These are phyloP conservation scores for Galleria mellonella DNA, from an alignment of 1,140 invertebrate species.

Conservation along the genomic window DNA sequence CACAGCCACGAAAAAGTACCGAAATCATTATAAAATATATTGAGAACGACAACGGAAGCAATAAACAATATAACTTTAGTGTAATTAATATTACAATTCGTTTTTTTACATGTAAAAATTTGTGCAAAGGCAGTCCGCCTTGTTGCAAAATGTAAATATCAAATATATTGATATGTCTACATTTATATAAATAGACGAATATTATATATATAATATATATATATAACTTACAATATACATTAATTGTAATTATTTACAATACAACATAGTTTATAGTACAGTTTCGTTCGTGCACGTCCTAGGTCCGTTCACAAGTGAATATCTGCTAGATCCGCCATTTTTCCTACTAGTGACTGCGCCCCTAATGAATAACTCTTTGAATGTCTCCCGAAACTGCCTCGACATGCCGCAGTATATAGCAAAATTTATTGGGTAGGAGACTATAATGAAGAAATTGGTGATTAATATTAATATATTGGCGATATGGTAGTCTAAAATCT, in stretches of 20 bases:
- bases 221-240: constrained; percentile 6
- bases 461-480: constrained; percentile 90
- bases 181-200: constrained; percentile 8
- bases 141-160: not conserved
- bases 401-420: constrained; percentile 98
- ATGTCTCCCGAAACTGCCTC: constrained; percentile 93
- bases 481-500: constrained; percentile 85
- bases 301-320: constrained; percentile 86
- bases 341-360: constrained; percentile 75
- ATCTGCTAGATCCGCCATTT: constrained; percentile 81
- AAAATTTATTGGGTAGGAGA: constrained; percentile 95
- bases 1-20: constrained; percentile 23
- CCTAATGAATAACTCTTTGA: constrained; percentile 89
- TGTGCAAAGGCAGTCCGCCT: not conserved
- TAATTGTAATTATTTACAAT: constrained; percentile 14
- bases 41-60: constrained; percentile 13
- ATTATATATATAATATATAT: constrained; percentile 6
- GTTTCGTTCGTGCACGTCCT: constrained; percentile 88
- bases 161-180: constrained; percentile 11
- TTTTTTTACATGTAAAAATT: not conserved
- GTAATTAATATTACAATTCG: not conserved
- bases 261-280: constrained; percentile 78
- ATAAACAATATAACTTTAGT: constrained; percentile 8
- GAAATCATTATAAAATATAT: constrained; percentile 9
- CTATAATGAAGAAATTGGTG: constrained; percentile 93